These are phyloP conservation scores for Pocillopora grandis DNA, from an alignment of 92 coral and sea anemone species.

Conservation along the genomic window DNA sequence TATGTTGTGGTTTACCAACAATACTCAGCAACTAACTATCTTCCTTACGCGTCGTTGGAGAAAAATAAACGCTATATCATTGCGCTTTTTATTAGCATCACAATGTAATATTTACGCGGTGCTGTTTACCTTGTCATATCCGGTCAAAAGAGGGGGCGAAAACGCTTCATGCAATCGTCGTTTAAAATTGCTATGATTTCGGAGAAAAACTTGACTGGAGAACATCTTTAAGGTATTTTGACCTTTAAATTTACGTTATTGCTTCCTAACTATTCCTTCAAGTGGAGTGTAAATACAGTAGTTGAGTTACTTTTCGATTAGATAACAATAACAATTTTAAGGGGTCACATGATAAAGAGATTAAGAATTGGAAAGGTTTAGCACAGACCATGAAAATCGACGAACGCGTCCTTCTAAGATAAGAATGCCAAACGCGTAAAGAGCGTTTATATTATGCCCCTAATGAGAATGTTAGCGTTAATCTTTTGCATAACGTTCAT, in stretches of 20 bases:
- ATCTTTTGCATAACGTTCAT: not conserved
- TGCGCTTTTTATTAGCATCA: constrained; percentile 31
- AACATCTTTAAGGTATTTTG: constrained; percentile 16
- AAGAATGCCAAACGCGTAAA: not conserved
- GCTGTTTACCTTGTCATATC: constrained; percentile 1
- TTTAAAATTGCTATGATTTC: not conserved
- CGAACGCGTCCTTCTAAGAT: not conserved
- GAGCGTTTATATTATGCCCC: not conserved
- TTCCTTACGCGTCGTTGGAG: constrained; percentile 10
- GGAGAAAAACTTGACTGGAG: not conserved
- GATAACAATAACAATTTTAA: constrained; percentile 15
- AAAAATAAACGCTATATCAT: not conserved
- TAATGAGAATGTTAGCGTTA: not conserved
- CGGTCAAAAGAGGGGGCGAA: constrained; percentile 10
- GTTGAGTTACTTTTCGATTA: constrained; percentile 13
- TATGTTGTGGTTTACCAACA: constrained; percentile 32
- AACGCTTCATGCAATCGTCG: not conserved
- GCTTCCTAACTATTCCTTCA: constrained; percentile 13
- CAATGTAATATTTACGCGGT: constrained; percentile 6
- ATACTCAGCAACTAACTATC: not conserved
- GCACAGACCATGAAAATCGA: not conserved
- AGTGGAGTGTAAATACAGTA: constrained; percentile 8
- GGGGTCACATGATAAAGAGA: constrained; percentile 3
- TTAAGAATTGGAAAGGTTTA: not conserved
- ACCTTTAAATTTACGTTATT: not conserved